Base-by-base conservation (phyloP, 2,113 vertebrate species). In the Eclectus roratus region DNA sequence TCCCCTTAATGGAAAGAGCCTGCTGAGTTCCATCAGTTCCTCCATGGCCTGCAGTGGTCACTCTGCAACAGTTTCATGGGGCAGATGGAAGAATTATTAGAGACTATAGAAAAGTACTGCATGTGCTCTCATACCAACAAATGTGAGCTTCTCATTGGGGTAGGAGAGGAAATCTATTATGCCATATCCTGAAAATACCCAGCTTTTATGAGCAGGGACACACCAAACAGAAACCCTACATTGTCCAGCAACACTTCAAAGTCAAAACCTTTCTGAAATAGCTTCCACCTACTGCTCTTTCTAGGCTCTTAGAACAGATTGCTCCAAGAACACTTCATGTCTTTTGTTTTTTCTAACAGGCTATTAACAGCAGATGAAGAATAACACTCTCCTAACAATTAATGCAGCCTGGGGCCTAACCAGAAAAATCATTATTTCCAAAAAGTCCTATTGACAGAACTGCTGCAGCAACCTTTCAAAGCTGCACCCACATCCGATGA, bases 401-500 rank as follows among this genome's bases (percentile, higher is more conserved):
- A 95, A 79, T 85, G 31, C 52, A 80, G 69, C 79, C 80, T 52
- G 37, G 0, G 17, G 84, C 77, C 66, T 81, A 80, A 93, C 41
- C 41, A 95, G 65, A 76, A 91, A 89, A 96, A 68, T 58, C 7
- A 31, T 91, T 78, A 88, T 95, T 96, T 92, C 77, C 60, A 76
- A 91, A 83, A 91, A 79, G 19, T 85, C n/a, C 37, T 85, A 76
- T 85, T 76, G 85, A 73, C 80, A 95, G 73, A 89, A 79, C 43
- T 52, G 49, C 77, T 89, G 50, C 74, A 89, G 81, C 89, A 93
- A 70, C 80, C 63, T 89, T 88, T 95, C 86, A 95, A 91, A 96
- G 53, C 83, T 91, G 65, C 58, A 86, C 83, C 73, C 83, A 83
- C 91, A 88, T 96, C 88, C 0, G 15, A 93, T 0, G 14, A 94